Base-by-base conservation (phyloP, 2,797 vertebrate species). In the Buphagus erythrorhynchus region DNA sequence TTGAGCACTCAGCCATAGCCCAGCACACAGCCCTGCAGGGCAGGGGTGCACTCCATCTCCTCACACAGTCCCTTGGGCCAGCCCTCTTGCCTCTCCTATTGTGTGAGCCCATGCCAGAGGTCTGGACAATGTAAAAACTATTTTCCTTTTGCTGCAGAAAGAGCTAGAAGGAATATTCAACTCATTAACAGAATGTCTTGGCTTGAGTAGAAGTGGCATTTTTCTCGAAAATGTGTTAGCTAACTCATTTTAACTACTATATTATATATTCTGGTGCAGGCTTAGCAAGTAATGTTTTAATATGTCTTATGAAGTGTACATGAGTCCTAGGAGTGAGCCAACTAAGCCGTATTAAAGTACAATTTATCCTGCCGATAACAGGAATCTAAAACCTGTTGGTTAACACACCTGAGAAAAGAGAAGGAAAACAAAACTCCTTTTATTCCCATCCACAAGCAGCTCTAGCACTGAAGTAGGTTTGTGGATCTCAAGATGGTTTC, bases 171-270 rank as follows among this genome's bases (percentile, higher is more conserved):
- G 89, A 86, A 83, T 84, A 94, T 88, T 90, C 89, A 75, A 24
- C 69, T 91, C 95, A 93, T 97, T 95, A 96, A 84, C 89, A 94
- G 73, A 81, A 88, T 81, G 85, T 81, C 94, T 95, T 95, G 91
- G 87, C 87, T 93, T 90, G 22, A 91, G 62, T 48, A 68, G 65
- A 96, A 88, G 90, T 73, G 86, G 67, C 55, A 85, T 93, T 96
- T 96, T 95, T 96, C 90, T 92, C 29, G 74, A 83, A 93, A 94
- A 94, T 67, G 83, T 93, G 94, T 90, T 86, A 95, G 85, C 73
- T 91, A 91, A 93, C 82, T 91, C 76, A 63, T 95, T 96, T 93
- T 78, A 88, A 93, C 55, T 78, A 51, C 76, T 81, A 18, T 67
- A 72, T 86, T 86, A 84, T 71, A 63, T 91, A 91, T 93, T 95